Percentiles rank a stretch among this genome's conserved stretches.
These are phyloP conservation scores for Gadus macrocephalus DNA, from an alignment of 2,113 vertebrate species.

Conservation along the genomic window DNA sequence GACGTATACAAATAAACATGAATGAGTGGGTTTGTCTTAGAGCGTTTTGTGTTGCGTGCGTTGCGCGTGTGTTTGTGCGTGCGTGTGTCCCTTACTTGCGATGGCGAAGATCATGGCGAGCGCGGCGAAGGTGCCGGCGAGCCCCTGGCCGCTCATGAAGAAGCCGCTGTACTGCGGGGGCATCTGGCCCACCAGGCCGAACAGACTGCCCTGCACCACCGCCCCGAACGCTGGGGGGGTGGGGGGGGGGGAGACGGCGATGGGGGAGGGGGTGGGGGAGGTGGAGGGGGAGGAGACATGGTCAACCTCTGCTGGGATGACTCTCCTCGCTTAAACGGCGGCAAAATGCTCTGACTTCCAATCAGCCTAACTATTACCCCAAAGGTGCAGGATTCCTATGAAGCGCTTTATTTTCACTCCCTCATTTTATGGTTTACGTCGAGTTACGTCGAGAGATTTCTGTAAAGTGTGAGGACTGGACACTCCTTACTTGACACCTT, in stretches of 20 bases:
- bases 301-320: no score
- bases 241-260: no score
- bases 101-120: constrained; percentile 81
- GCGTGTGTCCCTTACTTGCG: constrained; percentile 73
- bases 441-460: no score
- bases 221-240: constrained; percentile 74
- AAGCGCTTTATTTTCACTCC: no score
- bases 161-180: constrained; percentile 79
- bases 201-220: constrained; percentile 82
- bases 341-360: background rate
- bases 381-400: no score
- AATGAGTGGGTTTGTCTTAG: constrained; percentile 9
- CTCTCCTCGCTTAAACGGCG: no score
- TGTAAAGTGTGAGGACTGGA: no score
- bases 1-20: no score
- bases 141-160: constrained; percentile 85
- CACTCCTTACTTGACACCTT: background rate
- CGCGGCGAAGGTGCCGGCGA: constrained; percentile 83
- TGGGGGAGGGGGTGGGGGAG: no score
- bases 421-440: no score
- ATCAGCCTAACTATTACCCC: background rate
- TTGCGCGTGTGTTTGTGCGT: background rate
- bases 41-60: constrained; percentile 1
- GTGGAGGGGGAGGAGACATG: no score
- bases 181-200: constrained; percentile 80